A percentile compares a stretch with the other conserved stretches of the same genome.
phyloP scores from a whole-genome alignment of 2,797 vertebrate genomes.

The Parauchenoglanis punctatus region DNA sequence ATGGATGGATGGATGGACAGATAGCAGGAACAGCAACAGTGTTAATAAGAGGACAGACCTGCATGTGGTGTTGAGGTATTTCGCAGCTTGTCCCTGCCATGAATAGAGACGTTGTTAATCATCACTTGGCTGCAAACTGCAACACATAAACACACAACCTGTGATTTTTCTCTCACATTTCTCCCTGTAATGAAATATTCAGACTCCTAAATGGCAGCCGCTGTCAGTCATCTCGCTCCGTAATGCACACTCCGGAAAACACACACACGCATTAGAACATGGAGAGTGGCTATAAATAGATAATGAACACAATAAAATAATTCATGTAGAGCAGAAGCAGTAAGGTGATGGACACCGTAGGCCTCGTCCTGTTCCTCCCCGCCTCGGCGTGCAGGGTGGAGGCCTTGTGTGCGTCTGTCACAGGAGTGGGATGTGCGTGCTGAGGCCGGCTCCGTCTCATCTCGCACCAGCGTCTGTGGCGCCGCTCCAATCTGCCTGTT shows the following conservation, averaged over 20 bases:
- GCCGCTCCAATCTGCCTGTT: slow-evolving; percentile 20
- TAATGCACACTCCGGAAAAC: slow-evolving; percentile 34
- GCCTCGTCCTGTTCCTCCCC: slow-evolving; percentile 8
- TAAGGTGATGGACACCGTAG: slow-evolving; percentile 13
- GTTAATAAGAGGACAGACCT: neutral
- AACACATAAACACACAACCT: slow-evolving; percentile 16
- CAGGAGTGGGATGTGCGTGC: neutral
- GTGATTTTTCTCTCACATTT: slow-evolving; percentile 28
- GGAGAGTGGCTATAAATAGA: slow-evolving; percentile 37
- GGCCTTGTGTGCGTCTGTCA: neutral
- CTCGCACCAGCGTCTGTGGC: neutral
- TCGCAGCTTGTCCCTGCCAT: slow-evolving; percentile 13
- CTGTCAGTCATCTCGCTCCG: slow-evolving; percentile 43
- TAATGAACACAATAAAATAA: slow-evolving; percentile 28
- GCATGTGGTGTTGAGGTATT: neutral
- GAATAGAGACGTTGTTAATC: slow-evolving; percentile 39
- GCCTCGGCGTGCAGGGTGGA: neutral
- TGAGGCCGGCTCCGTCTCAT: slow-evolving; percentile 2
- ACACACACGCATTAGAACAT: slow-evolving; percentile 23
- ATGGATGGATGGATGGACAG: neutral
- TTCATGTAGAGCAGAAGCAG: slow-evolving; percentile 28
- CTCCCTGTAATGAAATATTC: slow-evolving; percentile 32
- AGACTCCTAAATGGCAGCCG: slow-evolving; percentile 31
- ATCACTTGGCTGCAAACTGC: slow-evolving; percentile 31
- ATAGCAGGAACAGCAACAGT: neutral